phyloP scores from a whole-genome alignment of 2,113 vertebrate species.

The Plotosus lineatus region DNA sequence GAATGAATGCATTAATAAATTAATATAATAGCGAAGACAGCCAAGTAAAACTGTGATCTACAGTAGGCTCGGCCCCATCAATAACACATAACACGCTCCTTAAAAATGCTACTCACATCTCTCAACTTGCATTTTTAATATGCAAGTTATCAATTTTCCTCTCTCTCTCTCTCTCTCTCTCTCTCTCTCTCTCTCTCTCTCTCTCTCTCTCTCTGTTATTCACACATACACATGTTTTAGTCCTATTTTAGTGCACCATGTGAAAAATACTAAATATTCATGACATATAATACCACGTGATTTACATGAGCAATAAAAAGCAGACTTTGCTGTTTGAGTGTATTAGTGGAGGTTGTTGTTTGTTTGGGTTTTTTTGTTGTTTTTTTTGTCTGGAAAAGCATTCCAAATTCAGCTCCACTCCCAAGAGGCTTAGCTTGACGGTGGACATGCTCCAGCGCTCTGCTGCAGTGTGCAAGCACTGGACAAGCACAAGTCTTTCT shows the following conservation, averaged over 20 bases:
- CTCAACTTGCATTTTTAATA: background rate
- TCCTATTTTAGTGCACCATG: background rate
- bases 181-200: too few species aligned
- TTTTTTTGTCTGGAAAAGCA: constrained; percentile 34
- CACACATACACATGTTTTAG: background rate
- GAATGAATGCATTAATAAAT: too few species aligned
- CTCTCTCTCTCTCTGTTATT: too few species aligned
- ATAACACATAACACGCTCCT: background rate
- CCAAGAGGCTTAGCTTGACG: constrained; percentile 85
- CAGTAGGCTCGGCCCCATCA: background rate
- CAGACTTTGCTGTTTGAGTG: constrained; percentile 5
- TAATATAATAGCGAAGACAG: too few species aligned
- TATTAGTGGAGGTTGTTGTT: constrained; percentile 12
- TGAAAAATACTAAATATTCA: background rate
- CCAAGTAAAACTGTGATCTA: background rate
- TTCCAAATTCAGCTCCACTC: constrained; percentile 74
- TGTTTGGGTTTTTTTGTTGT: background rate
- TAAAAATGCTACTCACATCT: background rate
- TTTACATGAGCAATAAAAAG: constrained; percentile 13
- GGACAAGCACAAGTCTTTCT: constrained; percentile 25
- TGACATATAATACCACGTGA: background rate
- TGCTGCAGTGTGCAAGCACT: constrained; percentile 54
- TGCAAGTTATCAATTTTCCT: too few species aligned
- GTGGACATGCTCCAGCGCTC: constrained; percentile 76
- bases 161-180: too few species aligned